These are phyloP conservation scores for Apostichopus parvimensis DNA, from an alignment of 35 echinoderm and acorn worm species.

Conservation along the genomic window DNA sequence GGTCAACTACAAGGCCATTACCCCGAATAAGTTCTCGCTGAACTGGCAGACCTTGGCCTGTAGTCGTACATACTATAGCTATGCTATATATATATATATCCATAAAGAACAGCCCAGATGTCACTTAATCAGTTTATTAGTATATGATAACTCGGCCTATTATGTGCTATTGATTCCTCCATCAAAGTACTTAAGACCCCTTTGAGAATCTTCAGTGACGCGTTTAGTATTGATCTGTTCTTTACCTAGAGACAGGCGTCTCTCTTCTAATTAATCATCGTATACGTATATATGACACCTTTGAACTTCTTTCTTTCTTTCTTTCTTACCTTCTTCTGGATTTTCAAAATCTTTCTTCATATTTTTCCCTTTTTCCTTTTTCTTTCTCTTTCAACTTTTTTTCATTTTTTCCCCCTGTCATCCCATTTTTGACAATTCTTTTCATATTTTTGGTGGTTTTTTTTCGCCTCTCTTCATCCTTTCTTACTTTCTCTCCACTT, in stretches of 20 bases:
- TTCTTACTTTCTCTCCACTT: neutral
- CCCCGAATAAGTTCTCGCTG: too few relatives aligned
- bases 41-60: too few relatives aligned
- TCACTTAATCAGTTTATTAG: constrained; percentile 32
- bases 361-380: neutral
- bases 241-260: neutral
- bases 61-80: too few relatives aligned
- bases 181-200: constrained; percentile 33
- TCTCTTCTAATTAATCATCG: neutral
- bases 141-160: constrained; percentile 20
- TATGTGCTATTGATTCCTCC: constrained; percentile 29
- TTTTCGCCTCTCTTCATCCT: neutral
- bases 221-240: constrained; percentile 28
- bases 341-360: too few relatives aligned
- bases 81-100: too few relatives aligned
- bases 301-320: neutral
- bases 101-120: neutral
- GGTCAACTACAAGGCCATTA: too few relatives aligned
- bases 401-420: neutral
- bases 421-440: neutral
- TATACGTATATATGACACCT: neutral
- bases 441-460: neutral
- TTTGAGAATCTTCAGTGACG: constrained; percentile 13
- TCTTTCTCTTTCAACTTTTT: neutral
- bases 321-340: neutral